These are phyloP conservation scores for Apamea crenata DNA, from an alignment of 2,888 invertebrate genomes.

Conservation along the genomic window DNA sequence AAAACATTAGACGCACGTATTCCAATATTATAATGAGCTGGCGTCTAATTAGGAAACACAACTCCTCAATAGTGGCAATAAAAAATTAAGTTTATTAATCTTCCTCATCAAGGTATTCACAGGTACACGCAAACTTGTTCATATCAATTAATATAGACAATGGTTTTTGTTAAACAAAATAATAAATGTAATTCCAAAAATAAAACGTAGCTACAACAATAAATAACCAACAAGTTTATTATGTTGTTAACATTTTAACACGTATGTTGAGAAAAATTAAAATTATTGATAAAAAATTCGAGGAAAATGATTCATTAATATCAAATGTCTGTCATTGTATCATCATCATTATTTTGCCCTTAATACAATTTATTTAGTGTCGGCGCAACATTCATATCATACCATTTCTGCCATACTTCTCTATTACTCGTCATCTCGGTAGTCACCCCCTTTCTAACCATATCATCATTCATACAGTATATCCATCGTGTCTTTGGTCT, in stretches of 20 bases:
- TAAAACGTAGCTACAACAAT: neutral
- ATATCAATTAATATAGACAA: constrained; percentile 36
- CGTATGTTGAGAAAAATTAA: constrained; percentile 6
- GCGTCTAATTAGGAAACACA: constrained; percentile 49
- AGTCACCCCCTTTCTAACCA: no score
- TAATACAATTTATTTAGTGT: no score
- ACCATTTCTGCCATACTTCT: no score
- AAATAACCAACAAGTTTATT: constrained; percentile 27
- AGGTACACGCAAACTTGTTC: constrained; percentile 8
- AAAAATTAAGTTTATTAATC: constrained; percentile 60
- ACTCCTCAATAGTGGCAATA: constrained; percentile 42
- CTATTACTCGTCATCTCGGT: no score
- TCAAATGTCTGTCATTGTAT: neutral
- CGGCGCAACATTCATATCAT: no score
- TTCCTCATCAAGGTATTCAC: constrained; percentile 46
- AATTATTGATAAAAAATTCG: constrained; percentile 17
- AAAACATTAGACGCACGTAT: constrained; percentile 4
- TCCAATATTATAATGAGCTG: constrained; percentile 10
- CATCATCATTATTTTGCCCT: no score
- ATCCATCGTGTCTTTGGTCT: no score
- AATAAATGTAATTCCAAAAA: constrained; percentile 15
- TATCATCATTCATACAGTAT: no score
- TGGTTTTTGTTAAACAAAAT: constrained; percentile 33
- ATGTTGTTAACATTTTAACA: constrained; percentile 29
- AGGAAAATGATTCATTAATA: neutral